Base-by-base conservation (phyloP, 2,888 invertebrate genomes). In the Epirrhoe alternata region DNA sequence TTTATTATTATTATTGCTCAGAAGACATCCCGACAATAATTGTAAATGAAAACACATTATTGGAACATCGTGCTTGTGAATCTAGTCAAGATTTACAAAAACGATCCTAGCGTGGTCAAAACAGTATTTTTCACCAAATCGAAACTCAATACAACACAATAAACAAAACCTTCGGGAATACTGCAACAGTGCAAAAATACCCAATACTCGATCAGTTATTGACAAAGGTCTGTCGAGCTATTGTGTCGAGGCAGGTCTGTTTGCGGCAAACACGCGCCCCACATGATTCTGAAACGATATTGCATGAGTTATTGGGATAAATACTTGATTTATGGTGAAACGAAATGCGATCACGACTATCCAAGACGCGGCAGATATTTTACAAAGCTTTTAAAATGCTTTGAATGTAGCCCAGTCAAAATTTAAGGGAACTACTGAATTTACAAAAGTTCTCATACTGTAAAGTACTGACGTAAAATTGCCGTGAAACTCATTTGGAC, bases 211-310 rank as follows among this genome's bases (percentile, higher is more conserved):
- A 31, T 54, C 50, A 61, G 64, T 35, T 77, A 73, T 76, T 74
- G 74, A 77, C 75, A 74, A 70, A 75, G 77, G 66, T 71, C 60
- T 60, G 74, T 74, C 72, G 77, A 74, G 76, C 72, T 73, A 82
- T 82, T 81, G 80, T 82, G 66, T 70, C 73, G 71, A 63, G 55
- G 62, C 64, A 71, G 74, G 74, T 74, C 72, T 81, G 80, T 84
- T 79, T 81, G 82, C 66, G 66, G 61, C 75, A 81, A 81, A 84
- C 77, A 82, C 65, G 65, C 57, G 63, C 76, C 75, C 71, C 66
- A 71, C 73, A 67, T 71, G 75, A 69, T 68, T 74, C 53, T 58
- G 54, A 14, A 61, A 49, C 54, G 65, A 61, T 65, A 69, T 65
- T 60, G 64, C 66, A 69, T 55, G 24, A 33, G 55, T n/a, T 47